A percentile compares a stretch with the other conserved stretches of the same genome.
These are phyloP conservation scores for Distichodus sexfasciatus DNA, from an alignment of 2,797 vertebrate species.

Conservation along the genomic window DNA sequence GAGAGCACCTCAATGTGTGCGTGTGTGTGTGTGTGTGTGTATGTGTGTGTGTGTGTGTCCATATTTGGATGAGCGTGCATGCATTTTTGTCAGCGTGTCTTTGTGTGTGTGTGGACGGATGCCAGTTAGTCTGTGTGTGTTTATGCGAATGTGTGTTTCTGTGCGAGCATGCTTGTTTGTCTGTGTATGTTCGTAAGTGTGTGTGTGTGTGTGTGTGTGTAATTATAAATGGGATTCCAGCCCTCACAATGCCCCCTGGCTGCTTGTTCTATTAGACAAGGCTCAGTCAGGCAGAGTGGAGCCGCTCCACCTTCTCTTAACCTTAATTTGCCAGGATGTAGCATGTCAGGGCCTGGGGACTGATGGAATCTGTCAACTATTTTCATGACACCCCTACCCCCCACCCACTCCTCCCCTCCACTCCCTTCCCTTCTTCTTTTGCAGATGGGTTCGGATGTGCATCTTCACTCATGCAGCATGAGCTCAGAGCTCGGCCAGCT, in stretches of 20 bases:
- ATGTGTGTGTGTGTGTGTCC: constrained; percentile 38
- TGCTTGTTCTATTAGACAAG: constrained; percentile 72
- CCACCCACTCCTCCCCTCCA: constrained; percentile 33
- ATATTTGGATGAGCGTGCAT: no score
- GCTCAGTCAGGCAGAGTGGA: constrained; percentile 69
- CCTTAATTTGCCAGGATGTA: constrained; percentile 75
- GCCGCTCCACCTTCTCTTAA: constrained; percentile 75
- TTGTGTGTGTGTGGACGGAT: constrained; percentile 28
- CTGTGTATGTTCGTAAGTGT: constrained; percentile 27
- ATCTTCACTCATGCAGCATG: constrained; percentile 57
- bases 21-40: constrained; percentile 1
- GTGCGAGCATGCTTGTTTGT: not conserved
- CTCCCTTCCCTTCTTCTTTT: constrained; percentile 40
- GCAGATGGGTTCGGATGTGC: constrained; percentile 65
- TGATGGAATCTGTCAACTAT: constrained; percentile 72
- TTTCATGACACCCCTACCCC: constrained; percentile 56
- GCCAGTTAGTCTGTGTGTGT: constrained; percentile 1
- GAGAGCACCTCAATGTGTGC: no score
- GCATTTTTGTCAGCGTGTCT: no score
- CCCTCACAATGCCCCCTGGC: constrained; percentile 73
- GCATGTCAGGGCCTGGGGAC: constrained; percentile 65
- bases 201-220: constrained; percentile 38
- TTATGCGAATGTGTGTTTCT: constrained; percentile 34
- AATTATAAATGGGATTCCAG: constrained; percentile 60
- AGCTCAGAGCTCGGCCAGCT: constrained; percentile 25